These are phyloP conservation scores for Ailurus styani DNA, from an alignment of 2,113 vertebrate genomes.

Conservation along the genomic window DNA sequence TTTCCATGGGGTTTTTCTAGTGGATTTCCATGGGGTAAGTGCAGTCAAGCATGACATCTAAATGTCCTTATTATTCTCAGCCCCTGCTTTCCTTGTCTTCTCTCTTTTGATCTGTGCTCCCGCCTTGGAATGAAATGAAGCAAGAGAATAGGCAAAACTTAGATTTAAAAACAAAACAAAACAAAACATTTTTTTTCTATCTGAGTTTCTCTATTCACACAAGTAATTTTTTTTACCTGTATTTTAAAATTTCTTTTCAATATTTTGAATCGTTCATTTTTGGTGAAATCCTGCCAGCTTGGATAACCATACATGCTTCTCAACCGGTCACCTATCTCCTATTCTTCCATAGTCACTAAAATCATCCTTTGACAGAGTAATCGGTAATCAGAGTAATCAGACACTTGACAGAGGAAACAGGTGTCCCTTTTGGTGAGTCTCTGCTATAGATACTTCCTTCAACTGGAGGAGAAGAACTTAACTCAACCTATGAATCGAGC, in stretches of 20 bases:
- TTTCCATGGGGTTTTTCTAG: background rate
- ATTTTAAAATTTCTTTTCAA: background rate
- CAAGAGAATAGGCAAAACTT: background rate
- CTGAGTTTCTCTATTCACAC: background rate
- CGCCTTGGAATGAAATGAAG: background rate
- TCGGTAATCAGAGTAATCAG: too few species aligned
- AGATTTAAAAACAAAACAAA: background rate
- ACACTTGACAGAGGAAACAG: too few species aligned
- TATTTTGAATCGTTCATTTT: background rate
- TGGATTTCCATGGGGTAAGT: background rate
- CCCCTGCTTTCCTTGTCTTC: background rate
- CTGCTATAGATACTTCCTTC: rapidly evolving
- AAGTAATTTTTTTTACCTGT: background rate
- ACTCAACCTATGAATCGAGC: rapidly evolving
- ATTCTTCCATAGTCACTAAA: background rate
- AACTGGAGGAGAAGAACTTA: background rate
- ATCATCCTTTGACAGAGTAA: background rate
- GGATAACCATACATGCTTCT: background rate
- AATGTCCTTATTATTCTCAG: background rate
- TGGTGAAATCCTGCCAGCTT: background rate
- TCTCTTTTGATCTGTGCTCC: background rate
- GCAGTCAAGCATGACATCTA: background rate
- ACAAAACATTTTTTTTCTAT: background rate
- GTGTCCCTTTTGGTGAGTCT: rapidly evolving
- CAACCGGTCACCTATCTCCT: rapidly evolving